These are phyloP conservation scores for Nanger granti DNA, from an alignment of 2,113 vertebrate species.

Conservation along the genomic window DNA sequence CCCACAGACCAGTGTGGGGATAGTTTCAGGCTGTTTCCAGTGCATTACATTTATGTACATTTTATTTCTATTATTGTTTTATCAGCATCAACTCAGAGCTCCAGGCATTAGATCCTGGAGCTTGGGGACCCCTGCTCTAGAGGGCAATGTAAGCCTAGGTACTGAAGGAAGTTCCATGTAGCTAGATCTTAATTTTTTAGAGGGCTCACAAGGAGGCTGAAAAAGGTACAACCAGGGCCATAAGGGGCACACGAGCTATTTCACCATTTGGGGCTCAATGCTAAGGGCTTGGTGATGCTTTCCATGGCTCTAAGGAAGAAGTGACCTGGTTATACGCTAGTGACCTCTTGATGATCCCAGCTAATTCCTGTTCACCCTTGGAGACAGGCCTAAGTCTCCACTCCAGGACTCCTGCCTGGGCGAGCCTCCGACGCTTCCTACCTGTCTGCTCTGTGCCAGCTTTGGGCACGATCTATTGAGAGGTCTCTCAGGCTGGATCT, in stretches of 20 bases:
- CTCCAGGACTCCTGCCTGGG: not conserved
- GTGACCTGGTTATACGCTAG: too few species aligned
- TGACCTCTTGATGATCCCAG: not conserved
- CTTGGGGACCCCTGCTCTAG: not conserved
- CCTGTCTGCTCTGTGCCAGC: not conserved
- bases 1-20: not conserved
- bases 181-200: not conserved
- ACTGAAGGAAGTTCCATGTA: not conserved
- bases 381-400: not conserved
- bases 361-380: not conserved
- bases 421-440: not conserved
- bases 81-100: not conserved
- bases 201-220: not conserved
- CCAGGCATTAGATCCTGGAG: not conserved
- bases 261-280: not conserved
- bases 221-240: not conserved
- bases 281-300: not conserved
- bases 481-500: not conserved
- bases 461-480: rapidly evolving
- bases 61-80: not conserved
- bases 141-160: not conserved
- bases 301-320: not conserved
- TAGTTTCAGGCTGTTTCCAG: not conserved
- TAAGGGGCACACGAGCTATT: not conserved
- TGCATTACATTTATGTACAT: not conserved